Percentiles rank a stretch among this genome's conserved stretches.
Conservation (phyloP, 2,797 vertebrate genomes). For the Atherinosoma microstoma region DNA sequence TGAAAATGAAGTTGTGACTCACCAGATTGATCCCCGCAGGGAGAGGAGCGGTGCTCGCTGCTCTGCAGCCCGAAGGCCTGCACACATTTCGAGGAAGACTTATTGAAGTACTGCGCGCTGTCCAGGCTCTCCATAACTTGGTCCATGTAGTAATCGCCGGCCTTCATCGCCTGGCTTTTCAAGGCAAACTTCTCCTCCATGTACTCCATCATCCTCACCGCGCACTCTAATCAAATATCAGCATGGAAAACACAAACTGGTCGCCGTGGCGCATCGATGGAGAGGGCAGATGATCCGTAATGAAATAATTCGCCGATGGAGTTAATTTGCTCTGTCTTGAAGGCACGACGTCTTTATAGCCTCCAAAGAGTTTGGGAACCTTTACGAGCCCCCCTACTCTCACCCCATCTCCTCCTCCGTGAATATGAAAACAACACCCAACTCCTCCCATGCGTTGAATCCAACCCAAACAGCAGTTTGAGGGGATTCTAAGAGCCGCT, state of each 20-base stretch:
- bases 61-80: slow-evolving; percentile 91
- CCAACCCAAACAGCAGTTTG: slow-evolving; percentile 60
- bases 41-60: slow-evolving; percentile 89
- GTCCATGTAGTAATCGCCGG: slow-evolving; percentile 94
- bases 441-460: slow-evolving; percentile 88
- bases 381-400: slow-evolving; percentile 58
- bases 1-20: slow-evolving; percentile 56
- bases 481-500: slow-evolving; percentile 39
- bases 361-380: slow-evolving; percentile 82
- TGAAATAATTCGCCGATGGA: slow-evolving; percentile 66
- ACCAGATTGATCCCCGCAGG: slow-evolving; percentile 88
- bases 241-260: slow-evolving; percentile 30
- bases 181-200: slow-evolving; percentile 95
- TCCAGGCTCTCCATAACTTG: slow-evolving; percentile 97
- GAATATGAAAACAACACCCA: slow-evolving; percentile 84
- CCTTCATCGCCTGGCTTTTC: slow-evolving; percentile 90
- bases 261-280: slow-evolving; percentile 20
- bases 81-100: slow-evolving; percentile 89
- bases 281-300: slow-evolving; percentile 27
- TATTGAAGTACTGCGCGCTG: slow-evolving; percentile 92
- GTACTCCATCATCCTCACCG: slow-evolving; percentile 91
- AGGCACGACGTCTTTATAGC: slow-evolving; percentile 90
- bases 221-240: slow-evolving; percentile 59
- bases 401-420: slow-evolving; percentile 56
- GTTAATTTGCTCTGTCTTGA: slow-evolving; percentile 86